Evolutionary conservation across 2,888 invertebrate species (phyloP).

Genomic region (Andrena bicolor): DNA sequence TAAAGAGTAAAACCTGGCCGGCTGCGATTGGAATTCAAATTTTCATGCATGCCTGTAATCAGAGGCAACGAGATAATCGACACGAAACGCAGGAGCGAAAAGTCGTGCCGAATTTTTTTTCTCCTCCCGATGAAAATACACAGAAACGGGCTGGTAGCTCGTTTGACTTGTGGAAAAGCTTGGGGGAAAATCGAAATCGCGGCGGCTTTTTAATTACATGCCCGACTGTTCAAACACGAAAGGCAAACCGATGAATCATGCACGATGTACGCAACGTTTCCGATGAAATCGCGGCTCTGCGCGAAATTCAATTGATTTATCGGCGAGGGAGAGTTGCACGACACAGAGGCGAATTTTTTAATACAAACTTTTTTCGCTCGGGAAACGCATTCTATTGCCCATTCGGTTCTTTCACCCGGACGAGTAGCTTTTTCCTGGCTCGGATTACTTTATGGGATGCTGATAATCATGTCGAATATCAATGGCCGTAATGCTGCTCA

Average conservation of each 20-base stretch:
- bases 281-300: conserved; percentile 19
- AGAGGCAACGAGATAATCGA: conserved; percentile 26
- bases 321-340: background rate
- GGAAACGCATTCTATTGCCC: no score
- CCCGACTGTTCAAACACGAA: conserved; percentile 8
- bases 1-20: background rate
- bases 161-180: background rate
- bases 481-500: no score
- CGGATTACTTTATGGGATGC: no score
- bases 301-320: conserved; percentile 45
- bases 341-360: background rate
- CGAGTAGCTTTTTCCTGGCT: background rate
- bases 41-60: conserved; percentile 20
- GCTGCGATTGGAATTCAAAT: conserved; percentile 28
- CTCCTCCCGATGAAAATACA: no score
- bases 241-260: conserved; percentile 33
- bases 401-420: no score
- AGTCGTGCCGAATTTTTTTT: conserved; percentile 8
- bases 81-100: background rate
- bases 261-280: conserved; percentile 30
- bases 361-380: background rate
- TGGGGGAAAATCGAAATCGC: background rate
- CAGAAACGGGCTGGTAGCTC: background rate
- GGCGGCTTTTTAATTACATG: conserved; percentile 35
- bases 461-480: no score